A percentile compares a stretch with the other conserved stretches of the same genome.
Evolutionary conservation across 2,797 vertebrate species (phyloP).

Genomic region (Siniperca scherzeri): DNA sequence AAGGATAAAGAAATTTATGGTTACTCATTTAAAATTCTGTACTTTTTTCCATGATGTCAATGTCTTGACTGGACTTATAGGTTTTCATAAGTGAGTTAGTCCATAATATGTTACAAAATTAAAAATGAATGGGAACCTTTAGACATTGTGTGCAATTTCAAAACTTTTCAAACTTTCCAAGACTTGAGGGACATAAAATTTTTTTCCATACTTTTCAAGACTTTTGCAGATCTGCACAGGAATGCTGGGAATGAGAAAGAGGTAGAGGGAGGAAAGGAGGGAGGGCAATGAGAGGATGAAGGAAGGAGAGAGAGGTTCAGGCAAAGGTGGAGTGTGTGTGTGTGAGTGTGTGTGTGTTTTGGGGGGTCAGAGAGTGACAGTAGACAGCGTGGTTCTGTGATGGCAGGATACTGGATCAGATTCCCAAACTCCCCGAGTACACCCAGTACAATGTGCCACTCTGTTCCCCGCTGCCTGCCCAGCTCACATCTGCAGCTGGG

Average conservation of each 20-base stretch:
- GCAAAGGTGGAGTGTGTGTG: conserved; percentile 39
- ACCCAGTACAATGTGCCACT: conserved; percentile 81
- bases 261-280: conserved; percentile 18
- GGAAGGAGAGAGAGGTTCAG: conserved; percentile 35
- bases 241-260: conserved; percentile 49
- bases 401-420: conserved; percentile 79
- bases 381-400: conserved; percentile 73
- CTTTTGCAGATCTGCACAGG: conserved; percentile 43
- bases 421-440: conserved; percentile 69
- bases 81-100: background rate
- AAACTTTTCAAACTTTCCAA: background rate
- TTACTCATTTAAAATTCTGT: background rate
- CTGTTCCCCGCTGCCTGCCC: conserved; percentile 72
- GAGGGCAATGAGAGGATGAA: conserved; percentile 15
- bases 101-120: background rate
- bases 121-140: background rate
- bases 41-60: background rate
- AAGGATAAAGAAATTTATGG: background rate
- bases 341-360: conserved; percentile 31
- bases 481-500: conserved; percentile 72
- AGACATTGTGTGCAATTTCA: background rate
- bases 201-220: conserved; percentile 2
- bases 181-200: background rate
- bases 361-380: conserved; percentile 64
- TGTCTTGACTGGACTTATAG: no score